Evolutionary conservation across 2,113 vertebrate genomes (phyloP).

Genomic region (Gasterosteus nipponicus): DNA sequence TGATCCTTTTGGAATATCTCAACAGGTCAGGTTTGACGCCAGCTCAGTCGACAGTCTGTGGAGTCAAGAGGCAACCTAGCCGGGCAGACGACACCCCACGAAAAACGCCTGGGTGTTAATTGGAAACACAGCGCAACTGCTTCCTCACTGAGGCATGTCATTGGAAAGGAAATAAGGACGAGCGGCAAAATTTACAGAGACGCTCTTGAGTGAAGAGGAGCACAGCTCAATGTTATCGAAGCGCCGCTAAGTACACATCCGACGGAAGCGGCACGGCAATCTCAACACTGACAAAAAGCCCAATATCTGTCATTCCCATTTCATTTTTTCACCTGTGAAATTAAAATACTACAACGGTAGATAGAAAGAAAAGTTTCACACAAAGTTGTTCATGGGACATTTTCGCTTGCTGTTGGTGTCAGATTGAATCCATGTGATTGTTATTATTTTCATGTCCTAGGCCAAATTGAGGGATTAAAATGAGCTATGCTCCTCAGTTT

Average conservation of each 20-base stretch:
- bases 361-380: neutral
- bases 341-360: neutral
- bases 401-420: neutral
- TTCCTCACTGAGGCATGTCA: constrained; percentile 66
- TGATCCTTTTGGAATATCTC: constrained; percentile 46
- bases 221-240: constrained; percentile 27
- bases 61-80: constrained; percentile 28
- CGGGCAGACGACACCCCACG: constrained; percentile 37
- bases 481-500: neutral
- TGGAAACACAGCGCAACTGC: constrained; percentile 65
- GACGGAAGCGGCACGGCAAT: constrained; percentile 27
- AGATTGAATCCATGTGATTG: neutral
- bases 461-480: neutral
- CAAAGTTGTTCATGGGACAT: neutral
- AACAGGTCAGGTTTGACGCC: constrained; percentile 30
- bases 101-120: constrained; percentile 74
- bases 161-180: constrained; percentile 66
- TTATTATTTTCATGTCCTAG: neutral
- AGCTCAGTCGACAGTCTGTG: constrained; percentile 43
- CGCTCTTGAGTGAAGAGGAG: constrained; percentile 47
- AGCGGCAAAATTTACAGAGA: constrained; percentile 63
- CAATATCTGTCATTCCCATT: neutral
- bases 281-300: constrained; percentile 48
- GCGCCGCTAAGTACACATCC: constrained; percentile 50
- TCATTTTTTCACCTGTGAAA: neutral